phyloP scores from a whole-genome alignment of 2,888 invertebrate genomes.

The Barypeithes pellucidus region DNA sequence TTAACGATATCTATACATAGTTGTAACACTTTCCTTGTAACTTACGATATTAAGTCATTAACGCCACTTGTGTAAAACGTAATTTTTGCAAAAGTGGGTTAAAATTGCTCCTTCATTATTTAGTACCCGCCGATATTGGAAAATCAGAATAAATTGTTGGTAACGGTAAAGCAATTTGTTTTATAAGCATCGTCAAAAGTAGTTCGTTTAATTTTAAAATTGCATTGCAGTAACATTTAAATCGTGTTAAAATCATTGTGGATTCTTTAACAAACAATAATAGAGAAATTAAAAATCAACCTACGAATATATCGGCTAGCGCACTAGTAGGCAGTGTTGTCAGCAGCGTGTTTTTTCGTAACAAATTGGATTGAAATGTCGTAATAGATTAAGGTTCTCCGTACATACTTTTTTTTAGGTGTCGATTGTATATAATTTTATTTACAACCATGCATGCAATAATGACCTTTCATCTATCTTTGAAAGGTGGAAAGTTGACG shows the following conservation, averaged over 20 bases:
- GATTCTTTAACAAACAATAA: neutral
- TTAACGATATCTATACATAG: no score
- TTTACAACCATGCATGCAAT: no score
- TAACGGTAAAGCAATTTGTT: constrained; percentile 41
- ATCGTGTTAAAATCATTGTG: neutral
- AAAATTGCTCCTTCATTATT: constrained; percentile 40
- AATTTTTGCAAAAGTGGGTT: neutral
- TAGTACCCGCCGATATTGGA: constrained; percentile 41
- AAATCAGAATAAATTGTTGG: constrained; percentile 39
- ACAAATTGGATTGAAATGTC: no score
- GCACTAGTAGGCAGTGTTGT: no score
- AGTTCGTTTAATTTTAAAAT: constrained; percentile 40
- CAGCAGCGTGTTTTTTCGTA: no score
- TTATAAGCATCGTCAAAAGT: constrained; percentile 40
- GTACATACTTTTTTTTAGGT: no score
- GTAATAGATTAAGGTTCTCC: no score
- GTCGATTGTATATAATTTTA: no score
- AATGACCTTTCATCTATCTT: no score
- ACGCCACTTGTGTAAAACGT: neutral
- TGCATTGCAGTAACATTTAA: constrained; percentile 17
- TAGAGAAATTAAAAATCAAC: neutral
- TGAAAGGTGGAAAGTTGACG: no score
- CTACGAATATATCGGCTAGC: no score
- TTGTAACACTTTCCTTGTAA: no score
- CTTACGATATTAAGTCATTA: constrained; percentile 2